phyloP scores from a whole-genome alignment of 2,797 vertebrate genomes.

The Tarsius wallacei region DNA sequence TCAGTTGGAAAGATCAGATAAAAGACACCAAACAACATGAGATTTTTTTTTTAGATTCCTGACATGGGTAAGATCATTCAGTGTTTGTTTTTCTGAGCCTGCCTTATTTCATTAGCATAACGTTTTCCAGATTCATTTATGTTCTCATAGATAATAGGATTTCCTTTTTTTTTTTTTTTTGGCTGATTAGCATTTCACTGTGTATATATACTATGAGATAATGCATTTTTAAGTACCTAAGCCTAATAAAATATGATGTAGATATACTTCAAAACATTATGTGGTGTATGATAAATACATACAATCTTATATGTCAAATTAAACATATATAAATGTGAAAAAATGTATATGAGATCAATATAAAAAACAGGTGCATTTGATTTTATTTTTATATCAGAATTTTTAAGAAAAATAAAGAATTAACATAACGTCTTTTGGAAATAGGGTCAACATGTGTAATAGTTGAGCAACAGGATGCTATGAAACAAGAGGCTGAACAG shows the following conservation, averaged over 20 bases:
- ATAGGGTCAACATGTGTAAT: neutral
- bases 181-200: neutral
- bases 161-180: neutral
- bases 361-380: neutral
- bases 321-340: neutral
- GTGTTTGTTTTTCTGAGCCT: neutral
- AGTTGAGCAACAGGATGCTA: neutral
- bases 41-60: neutral
- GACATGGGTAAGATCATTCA: neutral
- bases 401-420: neutral
- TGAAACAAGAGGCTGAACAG: neutral
- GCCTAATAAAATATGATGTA: neutral
- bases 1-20: neutral
- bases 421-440: neutral
- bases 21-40: neutral
- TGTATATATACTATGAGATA: neutral
- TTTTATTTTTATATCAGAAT: neutral
- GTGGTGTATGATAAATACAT: neutral
- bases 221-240: neutral
- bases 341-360: neutral
- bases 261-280: neutral
- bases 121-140: too few species aligned
- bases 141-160: neutral
- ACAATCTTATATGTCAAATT: neutral
- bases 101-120: neutral